Percentiles rank a stretch among this genome's conserved stretches.
phyloP scores from a whole-genome alignment of 2,888 invertebrate genomes.

The Andrena chrysosceles region DNA sequence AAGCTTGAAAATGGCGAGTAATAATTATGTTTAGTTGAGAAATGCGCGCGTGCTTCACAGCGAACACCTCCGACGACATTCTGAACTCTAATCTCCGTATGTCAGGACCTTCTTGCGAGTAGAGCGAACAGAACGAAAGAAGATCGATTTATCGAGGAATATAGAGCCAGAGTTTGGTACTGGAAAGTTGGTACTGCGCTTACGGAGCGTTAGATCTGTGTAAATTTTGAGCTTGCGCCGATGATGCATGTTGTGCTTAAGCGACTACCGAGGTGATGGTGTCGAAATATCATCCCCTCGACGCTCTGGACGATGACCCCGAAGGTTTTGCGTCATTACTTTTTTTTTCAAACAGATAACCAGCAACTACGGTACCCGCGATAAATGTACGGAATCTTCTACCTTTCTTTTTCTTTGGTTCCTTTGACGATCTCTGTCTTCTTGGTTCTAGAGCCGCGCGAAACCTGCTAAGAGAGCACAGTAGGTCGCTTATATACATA shows the following conservation, averaged over 20 bases:
- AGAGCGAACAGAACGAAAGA: conserved; percentile 21
- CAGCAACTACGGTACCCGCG: conserved; percentile 33
- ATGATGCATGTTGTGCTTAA: conserved; percentile 85
- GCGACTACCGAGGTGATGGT: conserved; percentile 84
- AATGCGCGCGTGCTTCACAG: conserved; percentile 67
- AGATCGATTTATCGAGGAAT: conserved; percentile 30
- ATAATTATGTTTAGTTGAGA: background rate
- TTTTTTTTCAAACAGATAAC: conserved; percentile 62
- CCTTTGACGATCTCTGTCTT: conserved; percentile 27
- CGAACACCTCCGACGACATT: conserved; percentile 53
- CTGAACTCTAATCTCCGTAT: conserved; percentile 65
- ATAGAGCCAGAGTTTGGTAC: background rate
- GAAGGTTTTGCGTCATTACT: conserved; percentile 44
- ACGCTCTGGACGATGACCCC: conserved; percentile 75
- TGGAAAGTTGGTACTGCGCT: conserved; percentile 53
- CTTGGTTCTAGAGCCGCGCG: conserved; percentile 74
- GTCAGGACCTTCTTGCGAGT: conserved; percentile 41
- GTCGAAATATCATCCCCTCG: conserved; percentile 80
- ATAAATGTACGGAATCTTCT: conserved; percentile 24
- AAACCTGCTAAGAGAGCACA: conserved; percentile 75
- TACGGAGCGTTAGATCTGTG: conserved; percentile 73
- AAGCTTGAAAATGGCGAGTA: background rate
- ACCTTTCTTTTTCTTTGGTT: conserved; percentile 21
- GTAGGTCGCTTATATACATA: conserved; percentile 46
- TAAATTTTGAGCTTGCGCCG: conserved; percentile 84